A percentile compares a stretch with the other conserved stretches of the same genome.
These are phyloP conservation scores for Chlorospingus flavigularis DNA, from an alignment of 2,797 vertebrate genomes.

Conservation along the genomic window DNA sequence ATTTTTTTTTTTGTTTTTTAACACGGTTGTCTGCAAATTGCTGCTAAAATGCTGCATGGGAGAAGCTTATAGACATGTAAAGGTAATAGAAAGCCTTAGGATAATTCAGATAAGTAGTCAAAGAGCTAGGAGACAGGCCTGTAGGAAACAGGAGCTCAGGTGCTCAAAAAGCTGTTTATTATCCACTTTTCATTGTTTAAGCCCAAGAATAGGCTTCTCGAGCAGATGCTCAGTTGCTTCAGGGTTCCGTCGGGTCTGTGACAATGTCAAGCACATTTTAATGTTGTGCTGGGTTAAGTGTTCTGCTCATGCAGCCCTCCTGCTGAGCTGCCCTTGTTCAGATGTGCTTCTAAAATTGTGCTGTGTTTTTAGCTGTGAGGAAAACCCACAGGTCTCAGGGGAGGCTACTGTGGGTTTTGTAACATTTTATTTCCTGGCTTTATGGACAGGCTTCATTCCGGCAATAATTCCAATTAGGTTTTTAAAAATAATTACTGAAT, in stretches of 20 bases:
- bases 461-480: not conserved
- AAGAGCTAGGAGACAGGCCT: not conserved
- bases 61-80: not conserved
- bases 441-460: not conserved
- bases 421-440: fast-evolving
- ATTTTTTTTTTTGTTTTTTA: not conserved
- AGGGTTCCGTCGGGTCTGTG: not conserved
- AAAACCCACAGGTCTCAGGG: not conserved
- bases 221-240: not conserved
- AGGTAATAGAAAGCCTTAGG: not conserved
- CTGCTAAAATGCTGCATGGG: not conserved
- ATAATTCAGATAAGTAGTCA: not conserved
- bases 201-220: not conserved
- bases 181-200: not conserved
- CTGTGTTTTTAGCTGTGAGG: not conserved
- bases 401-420: not conserved
- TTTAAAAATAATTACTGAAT: not conserved
- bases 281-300: not conserved
- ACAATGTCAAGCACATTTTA: not conserved
- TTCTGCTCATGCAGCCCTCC: not conserved
- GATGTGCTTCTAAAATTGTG: not conserved
- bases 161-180: not conserved
- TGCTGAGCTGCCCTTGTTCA: not conserved
- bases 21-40: not conserved
- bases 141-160: not conserved